phyloP scores from a whole-genome alignment of 2,113 vertebrate species.

The Xenopus laevis region DNA sequence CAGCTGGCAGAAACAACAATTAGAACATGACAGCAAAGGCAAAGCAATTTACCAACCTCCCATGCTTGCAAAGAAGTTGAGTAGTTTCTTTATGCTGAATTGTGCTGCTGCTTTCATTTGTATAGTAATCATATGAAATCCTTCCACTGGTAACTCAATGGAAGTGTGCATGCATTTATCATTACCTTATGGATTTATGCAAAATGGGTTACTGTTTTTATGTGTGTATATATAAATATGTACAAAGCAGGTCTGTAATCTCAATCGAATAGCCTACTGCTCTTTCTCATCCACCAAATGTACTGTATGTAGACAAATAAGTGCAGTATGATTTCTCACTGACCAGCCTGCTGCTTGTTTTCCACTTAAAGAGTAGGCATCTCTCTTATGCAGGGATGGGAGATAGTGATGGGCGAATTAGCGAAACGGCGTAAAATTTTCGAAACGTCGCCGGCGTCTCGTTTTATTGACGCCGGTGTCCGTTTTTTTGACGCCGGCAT shows the following conservation, averaged over 20 bases:
- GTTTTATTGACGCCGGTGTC: no score
- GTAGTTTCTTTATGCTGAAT: constrained; percentile 45
- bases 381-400: constrained; percentile 66
- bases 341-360: constrained; percentile 75
- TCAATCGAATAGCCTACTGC: constrained; percentile 61
- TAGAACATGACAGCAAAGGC: constrained; percentile 37
- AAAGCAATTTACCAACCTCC: constrained; percentile 49
- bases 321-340: constrained; percentile 56
- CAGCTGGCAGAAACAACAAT: constrained; percentile 37
- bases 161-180: constrained; percentile 70
- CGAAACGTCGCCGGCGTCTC: no score
- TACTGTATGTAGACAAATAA: constrained; percentile 55
- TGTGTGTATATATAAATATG: constrained; percentile 20
- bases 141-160: constrained; percentile 52
- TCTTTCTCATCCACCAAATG: constrained; percentile 61
- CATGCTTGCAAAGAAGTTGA: constrained; percentile 49
- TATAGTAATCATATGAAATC: constrained; percentile 55
- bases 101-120: constrained; percentile 55
- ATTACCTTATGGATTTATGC: constrained; percentile 66
- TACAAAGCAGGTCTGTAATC: constrained; percentile 60
- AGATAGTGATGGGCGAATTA: no score
- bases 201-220: constrained; percentile 60
- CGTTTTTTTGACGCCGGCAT: no score
- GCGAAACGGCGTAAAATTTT: no score
- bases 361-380: constrained; percentile 62